Evolutionary conservation across 2,888 invertebrate genomes (phyloP), one percentile per base, ranked within the genome.

Genomic region (Drosophila meridionalis): DNA sequence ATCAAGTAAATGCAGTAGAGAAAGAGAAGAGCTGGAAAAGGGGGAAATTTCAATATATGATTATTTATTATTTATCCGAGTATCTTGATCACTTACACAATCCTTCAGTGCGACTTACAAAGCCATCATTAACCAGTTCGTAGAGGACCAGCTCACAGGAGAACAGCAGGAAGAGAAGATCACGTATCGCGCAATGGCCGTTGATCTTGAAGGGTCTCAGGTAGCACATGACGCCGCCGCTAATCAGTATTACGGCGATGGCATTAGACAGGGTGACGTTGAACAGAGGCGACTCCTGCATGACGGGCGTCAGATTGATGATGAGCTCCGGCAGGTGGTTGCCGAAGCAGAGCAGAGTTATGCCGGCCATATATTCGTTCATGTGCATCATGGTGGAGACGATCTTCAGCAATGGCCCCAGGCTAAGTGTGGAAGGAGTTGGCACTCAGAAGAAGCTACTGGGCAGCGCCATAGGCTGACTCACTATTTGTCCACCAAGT

Each of bases 281-380:
- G 40, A 66, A 74, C 0, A 87, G 34, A 1, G 83, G 67, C 0
- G 88, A 45, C 8, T 87, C 48, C 30, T 26, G 2, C 60, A 0
- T 45, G 34, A 30, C 72, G 68, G 88, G 86, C 80, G 82, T 71
- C 0, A 77, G 7, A 6, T 76, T 80, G n/a, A 72, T 70, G 3
- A 85, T 34, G 0, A 85, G 20, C 4, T 87, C 88, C 0, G 83
- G 69, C 20, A 68, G 20, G 0, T 69, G 40, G 40, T 74, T 82
- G 3, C 77, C 76, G 0, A 85, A 48, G 11, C 69, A 64, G 38
- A 85, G n/a, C 0, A 83, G 14, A 1, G 86, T 77, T 0, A 69
- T 62, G 0, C 88, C 83, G 0, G 88, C 70, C 34, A 83, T 8
- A 30, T 87, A 80, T 40, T 83, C 77, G 30, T 77, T 87, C 80